Percentiles rank a stretch among this genome's conserved stretches.
phyloP scores from a whole-genome alignment of 2,888 invertebrate genomes.

The Acanthosepion esculentum region DNA sequence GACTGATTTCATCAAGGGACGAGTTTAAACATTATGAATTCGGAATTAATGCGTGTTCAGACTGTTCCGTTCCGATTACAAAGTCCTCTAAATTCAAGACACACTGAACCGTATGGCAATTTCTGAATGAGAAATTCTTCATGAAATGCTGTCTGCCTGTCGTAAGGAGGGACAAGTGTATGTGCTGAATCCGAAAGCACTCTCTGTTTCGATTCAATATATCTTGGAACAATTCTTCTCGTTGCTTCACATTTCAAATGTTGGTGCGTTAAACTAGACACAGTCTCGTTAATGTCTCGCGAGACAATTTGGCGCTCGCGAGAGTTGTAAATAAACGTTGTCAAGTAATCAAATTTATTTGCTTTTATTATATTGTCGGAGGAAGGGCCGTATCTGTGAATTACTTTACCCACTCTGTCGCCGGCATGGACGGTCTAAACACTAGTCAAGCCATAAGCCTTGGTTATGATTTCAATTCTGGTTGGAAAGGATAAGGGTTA shows the following conservation, averaged over 20 bases:
- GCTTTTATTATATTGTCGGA: constrained; percentile 13
- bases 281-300: background rate
- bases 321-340: constrained; percentile 33
- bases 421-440: background rate
- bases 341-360: constrained; percentile 33
- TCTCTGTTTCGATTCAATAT: background rate
- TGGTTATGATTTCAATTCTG: background rate
- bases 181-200: background rate
- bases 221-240: background rate
- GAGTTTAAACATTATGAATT: background rate
- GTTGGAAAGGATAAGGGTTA: background rate
- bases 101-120: background rate
- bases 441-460: background rate
- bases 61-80: background rate
- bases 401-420: background rate
- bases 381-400: constrained; percentile 33
- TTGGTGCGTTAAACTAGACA: background rate
- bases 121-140: background rate
- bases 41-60: background rate
- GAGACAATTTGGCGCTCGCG: background rate
- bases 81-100: background rate
- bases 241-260: constrained; percentile 33
- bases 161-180: background rate
- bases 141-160: background rate
- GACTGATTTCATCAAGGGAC: background rate